Evolutionary conservation across 2,113 vertebrate species (phyloP).

Genomic region (Chloropsis hardwickii): DNA sequence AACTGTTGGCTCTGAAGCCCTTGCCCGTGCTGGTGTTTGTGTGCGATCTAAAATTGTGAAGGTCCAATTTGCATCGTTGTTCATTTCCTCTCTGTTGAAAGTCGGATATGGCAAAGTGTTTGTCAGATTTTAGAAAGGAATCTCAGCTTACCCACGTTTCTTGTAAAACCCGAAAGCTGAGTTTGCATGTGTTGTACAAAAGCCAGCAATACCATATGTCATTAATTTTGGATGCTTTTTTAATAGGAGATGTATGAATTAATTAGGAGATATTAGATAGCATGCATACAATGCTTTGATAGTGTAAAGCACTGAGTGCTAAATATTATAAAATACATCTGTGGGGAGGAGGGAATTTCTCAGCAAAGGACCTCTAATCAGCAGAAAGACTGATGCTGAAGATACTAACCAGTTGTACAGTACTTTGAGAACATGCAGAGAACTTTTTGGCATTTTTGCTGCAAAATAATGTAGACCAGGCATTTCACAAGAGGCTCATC

Average conservation of each 20-base stretch:
- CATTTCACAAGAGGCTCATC: not conserved
- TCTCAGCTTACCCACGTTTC: not conserved
- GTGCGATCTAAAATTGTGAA: not conserved
- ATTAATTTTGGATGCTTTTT: slow-evolving; percentile 50
- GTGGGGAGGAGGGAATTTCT: not conserved
- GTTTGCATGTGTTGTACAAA: slow-evolving; percentile 46
- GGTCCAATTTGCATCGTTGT: not conserved
- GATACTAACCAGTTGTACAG: not conserved
- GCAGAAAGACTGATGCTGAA: not conserved
- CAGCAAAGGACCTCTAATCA: slow-evolving; percentile 22
- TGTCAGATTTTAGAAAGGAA: slow-evolving; percentile 9
- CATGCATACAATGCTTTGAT: slow-evolving; percentile 40
- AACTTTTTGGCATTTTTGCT: not conserved
- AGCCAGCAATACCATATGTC: slow-evolving; percentile 3
- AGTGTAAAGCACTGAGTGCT: slow-evolving; percentile 57
- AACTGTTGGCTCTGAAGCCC: not conserved
- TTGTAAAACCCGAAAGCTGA: not conserved
- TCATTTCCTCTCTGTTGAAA: slow-evolving; percentile 22
- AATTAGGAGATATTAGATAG: slow-evolving; percentile 56
- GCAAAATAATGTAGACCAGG: not conserved
- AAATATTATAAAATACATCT: slow-evolving; percentile 18
- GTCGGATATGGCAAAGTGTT: not conserved
- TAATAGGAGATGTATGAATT: slow-evolving; percentile 37
- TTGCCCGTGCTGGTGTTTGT: not conserved
- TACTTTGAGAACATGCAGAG: not conserved